phyloP scores from a whole-genome alignment of 53 echinoderm and acorn worm species.

The Zoroaster sp. region DNA sequence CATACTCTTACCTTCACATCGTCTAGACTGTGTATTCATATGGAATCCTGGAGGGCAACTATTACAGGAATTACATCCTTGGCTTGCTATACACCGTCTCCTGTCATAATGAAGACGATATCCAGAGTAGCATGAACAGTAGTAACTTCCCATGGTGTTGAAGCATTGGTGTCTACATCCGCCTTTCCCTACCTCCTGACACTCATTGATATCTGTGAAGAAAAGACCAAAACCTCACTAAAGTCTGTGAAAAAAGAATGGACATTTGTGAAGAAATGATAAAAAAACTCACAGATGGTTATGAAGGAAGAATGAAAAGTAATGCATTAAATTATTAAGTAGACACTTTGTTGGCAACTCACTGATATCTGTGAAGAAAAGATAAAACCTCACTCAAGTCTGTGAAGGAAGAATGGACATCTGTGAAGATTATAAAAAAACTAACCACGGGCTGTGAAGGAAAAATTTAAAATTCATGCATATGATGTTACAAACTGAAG shows the following conservation, averaged over 20 bases:
- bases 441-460: no score
- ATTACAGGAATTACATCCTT: slow-evolving; percentile 49
- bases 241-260: background rate
- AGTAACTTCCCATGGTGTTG: slow-evolving; percentile 85
- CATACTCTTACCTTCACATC: slow-evolving; percentile 75
- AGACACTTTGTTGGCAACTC: no score
- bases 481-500: no score
- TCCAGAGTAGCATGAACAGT: slow-evolving; percentile 79
- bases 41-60: slow-evolving; percentile 77
- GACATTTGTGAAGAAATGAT: no score
- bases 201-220: slow-evolving; percentile 77
- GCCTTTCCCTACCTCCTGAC: slow-evolving; percentile 42
- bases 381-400: background rate
- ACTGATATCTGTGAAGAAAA: slow-evolving; percentile 63
- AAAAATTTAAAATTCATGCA: no score
- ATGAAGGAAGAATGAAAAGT: no score
- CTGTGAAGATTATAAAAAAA: no score
- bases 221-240: background rate
- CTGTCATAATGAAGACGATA: slow-evolving; percentile 81
- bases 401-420: background rate
- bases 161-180: slow-evolving; percentile 74
- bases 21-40: slow-evolving; percentile 13
- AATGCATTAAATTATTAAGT: no score
- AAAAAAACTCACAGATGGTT: no score
- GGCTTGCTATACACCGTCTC: slow-evolving; percentile 61